These are phyloP conservation scores for Drosophila neonasuta DNA, from an alignment of 2,888 invertebrate genomes.

Conservation along the genomic window DNA sequence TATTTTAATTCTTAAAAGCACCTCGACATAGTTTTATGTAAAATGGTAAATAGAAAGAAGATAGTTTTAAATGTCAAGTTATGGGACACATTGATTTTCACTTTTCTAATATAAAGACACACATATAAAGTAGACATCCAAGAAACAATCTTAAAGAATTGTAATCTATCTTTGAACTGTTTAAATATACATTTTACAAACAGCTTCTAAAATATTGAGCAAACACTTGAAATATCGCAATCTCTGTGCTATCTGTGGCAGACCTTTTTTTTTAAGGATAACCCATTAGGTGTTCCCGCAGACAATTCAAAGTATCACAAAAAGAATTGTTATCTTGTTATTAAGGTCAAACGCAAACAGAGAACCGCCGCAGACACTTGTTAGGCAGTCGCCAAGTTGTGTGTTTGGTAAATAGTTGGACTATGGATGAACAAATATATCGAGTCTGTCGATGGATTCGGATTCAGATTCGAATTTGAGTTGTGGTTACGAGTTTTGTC, in stretches of 20 bases:
- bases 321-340: slow-evolving; percentile 14
- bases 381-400: slow-evolving; percentile 56
- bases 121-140: no score
- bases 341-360: slow-evolving; percentile 33
- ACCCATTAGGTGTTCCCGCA: slow-evolving; percentile 19
- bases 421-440: slow-evolving; percentile 54
- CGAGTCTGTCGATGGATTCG: slow-evolving; percentile 9
- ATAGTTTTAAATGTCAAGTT: no score
- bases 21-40: no score
- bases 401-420: slow-evolving; percentile 44
- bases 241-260: slow-evolving; percentile 2
- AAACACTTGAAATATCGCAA: slow-evolving; percentile 1
- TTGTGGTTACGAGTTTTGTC: neutral
- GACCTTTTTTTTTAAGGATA: slow-evolving; percentile 9
- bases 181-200: neutral
- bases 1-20: no score
- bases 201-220: neutral
- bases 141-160: neutral
- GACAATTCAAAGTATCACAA: slow-evolving; percentile 21
- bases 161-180: neutral
- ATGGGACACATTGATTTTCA: no score
- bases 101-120: no score
- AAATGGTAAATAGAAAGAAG: no score
- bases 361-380: slow-evolving; percentile 58
- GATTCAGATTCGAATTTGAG: neutral